phyloP scores from a whole-genome alignment of 2,113 vertebrate genomes.

The Typhlomys cinereus region DNA sequence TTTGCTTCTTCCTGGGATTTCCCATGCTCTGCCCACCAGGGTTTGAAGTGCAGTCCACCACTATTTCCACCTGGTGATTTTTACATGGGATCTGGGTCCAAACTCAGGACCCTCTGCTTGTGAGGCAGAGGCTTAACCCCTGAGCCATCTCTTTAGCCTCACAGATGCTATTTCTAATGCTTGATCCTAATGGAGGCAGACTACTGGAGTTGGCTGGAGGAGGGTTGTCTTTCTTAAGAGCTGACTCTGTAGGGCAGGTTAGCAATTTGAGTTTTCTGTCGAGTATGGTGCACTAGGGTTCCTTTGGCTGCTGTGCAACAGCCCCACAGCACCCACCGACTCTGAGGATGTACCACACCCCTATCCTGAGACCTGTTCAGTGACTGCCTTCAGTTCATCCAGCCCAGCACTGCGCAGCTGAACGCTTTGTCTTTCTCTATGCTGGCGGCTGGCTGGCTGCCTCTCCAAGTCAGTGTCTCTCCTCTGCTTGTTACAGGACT shows the following conservation, averaged over 20 bases:
- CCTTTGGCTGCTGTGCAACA: not conserved
- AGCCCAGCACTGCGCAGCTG: not conserved
- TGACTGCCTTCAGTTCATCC: not conserved
- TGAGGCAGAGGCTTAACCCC: no score
- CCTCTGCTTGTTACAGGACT: slow-evolving; percentile 88
- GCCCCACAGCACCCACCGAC: not conserved
- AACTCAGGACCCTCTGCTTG: no score
- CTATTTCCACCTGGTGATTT: no score
- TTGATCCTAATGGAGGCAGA: not conserved
- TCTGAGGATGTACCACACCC: no score
- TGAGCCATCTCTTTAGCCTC: no score
- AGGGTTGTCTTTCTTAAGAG: not conserved
- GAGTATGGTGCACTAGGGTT: not conserved
- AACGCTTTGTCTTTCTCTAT: not conserved
- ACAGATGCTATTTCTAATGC: not conserved
- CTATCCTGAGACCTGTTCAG: accelerated
- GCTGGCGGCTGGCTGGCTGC: not conserved
- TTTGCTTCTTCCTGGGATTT: no score
- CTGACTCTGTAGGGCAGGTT: not conserved
- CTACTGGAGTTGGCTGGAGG: no score
- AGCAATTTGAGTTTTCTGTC: not conserved
- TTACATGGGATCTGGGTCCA: no score
- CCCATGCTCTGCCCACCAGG: no score
- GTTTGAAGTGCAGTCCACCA: no score
- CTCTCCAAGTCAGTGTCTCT: not conserved